Conservation (phyloP, 2,888 invertebrate genomes). For the Hypomecis punctinalis region DNA sequence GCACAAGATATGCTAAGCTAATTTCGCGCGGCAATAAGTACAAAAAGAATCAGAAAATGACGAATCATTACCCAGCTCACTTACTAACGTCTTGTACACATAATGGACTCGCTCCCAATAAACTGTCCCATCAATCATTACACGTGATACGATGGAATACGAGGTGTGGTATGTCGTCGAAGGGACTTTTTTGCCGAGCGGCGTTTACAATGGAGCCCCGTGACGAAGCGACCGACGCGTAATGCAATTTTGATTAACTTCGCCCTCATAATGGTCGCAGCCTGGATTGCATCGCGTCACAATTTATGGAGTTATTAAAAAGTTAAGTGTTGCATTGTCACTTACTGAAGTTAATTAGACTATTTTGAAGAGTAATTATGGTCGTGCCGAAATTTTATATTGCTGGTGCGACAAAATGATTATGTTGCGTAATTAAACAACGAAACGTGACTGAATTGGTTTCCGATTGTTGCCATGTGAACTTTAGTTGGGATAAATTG, state of each 20-base stretch:
- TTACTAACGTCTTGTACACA: constrained; percentile 23
- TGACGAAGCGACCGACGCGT: constrained; percentile 71
- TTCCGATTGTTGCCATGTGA: too few relatives aligned
- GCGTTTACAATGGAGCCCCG: constrained; percentile 54
- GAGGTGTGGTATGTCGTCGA: constrained; percentile 57
- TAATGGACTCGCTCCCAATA: constrained; percentile 45
- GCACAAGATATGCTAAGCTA: not conserved
- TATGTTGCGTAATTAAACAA: too few relatives aligned
- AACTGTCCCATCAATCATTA: constrained; percentile 69
- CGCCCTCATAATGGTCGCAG: constrained; percentile 54
- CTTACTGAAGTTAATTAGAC: constrained; percentile 20
- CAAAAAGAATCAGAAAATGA: constrained; percentile 21
- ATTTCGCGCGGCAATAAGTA: not conserved
- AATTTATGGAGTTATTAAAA: constrained; percentile 49
- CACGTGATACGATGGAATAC: constrained; percentile 49
- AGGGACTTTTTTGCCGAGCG: constrained; percentile 60
- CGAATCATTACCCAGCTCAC: constrained; percentile 21
- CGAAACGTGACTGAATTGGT: too few relatives aligned
- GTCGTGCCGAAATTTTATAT: not conserved
- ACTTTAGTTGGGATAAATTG: too few relatives aligned
- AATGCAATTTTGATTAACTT: constrained; percentile 82
- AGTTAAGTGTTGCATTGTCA: constrained; percentile 21
- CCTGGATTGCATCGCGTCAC: constrained; percentile 56
- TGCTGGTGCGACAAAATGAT: too few relatives aligned
- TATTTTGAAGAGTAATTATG: constrained; percentile 10